A percentile compares a stretch with the other conserved stretches of the same genome.
Evolutionary conservation across 2,888 invertebrate species (phyloP).

Genomic region (Papilio protenor): DNA sequence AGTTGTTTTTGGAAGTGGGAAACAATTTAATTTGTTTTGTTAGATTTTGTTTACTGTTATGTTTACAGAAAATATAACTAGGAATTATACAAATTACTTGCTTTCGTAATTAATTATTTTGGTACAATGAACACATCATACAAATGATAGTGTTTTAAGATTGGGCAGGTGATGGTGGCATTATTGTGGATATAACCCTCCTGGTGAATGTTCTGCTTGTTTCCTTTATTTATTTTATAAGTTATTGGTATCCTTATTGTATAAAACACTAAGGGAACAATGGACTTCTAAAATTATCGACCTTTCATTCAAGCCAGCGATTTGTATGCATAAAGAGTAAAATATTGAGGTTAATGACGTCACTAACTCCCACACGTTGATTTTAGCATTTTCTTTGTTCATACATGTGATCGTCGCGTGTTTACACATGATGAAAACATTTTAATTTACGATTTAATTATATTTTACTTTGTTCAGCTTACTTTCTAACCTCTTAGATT

Average conservation of each 20-base stretch:
- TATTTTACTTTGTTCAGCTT: neutral
- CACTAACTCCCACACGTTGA: constrained; percentile 41
- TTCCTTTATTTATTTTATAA: neutral
- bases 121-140: neutral
- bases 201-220: neutral
- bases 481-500: neutral
- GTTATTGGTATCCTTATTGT: neutral
- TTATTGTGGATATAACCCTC: neutral
- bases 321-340: constrained; percentile 2
- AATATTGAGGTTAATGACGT: constrained; percentile 41
- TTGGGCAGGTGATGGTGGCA: neutral
- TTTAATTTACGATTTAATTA: neutral
- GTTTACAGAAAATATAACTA: neutral
- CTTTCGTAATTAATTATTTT: neutral
- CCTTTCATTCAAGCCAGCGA: constrained; percentile 11
- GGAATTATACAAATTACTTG: neutral
- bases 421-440: constrained; percentile 33
- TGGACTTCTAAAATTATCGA: constrained; percentile 2
- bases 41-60: constrained; percentile 1
- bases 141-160: neutral
- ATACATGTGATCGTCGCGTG: constrained; percentile 6
- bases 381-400: constrained; percentile 43
- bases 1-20: neutral
- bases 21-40: neutral
- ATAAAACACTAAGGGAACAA: neutral